Percentiles rank a stretch among this genome's conserved stretches.
Conservation (phyloP, 92 coral and sea anemone species). For the Epizoanthus illoricatus region DNA sequence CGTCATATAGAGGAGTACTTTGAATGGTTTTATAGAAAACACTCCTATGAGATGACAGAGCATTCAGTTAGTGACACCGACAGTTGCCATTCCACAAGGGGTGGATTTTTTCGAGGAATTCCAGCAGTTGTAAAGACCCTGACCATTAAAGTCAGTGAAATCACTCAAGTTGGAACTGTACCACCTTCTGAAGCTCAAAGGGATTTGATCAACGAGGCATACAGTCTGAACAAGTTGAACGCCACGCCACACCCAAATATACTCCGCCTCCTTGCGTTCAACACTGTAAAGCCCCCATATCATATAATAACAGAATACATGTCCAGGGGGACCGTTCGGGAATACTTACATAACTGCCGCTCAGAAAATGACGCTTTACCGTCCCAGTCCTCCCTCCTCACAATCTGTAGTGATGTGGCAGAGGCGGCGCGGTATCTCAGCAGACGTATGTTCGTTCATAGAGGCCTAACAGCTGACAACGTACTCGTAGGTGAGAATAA, state of each 20-base stretch:
- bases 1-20: background rate
- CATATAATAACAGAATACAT: too few relatives aligned
- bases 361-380: too few relatives aligned
- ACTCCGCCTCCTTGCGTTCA: too few relatives aligned
- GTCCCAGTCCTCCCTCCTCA: background rate
- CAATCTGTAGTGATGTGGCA: background rate
- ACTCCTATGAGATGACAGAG: background rate
- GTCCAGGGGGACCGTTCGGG: too few relatives aligned
- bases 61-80: background rate
- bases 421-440: too few relatives aligned
- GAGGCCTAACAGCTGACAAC: conserved; percentile 12
- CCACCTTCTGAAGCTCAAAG: background rate
- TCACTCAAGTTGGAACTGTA: background rate
- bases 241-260: too few relatives aligned
- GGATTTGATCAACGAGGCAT: conserved; percentile 2
- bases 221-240: too few relatives aligned
- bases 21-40: background rate
- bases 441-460: too few relatives aligned
- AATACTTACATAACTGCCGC: too few relatives aligned
- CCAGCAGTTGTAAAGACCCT: background rate
- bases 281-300: too few relatives aligned
- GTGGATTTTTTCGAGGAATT: conserved; percentile 3
- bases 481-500: conserved; percentile 5
- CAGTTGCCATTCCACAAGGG: background rate
- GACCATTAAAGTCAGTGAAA: background rate